Percentiles rank a stretch among this genome's conserved stretches.
phyloP scores from a whole-genome alignment of 2,888 invertebrate species.

The Petrolisthes manimaculis region DNA sequence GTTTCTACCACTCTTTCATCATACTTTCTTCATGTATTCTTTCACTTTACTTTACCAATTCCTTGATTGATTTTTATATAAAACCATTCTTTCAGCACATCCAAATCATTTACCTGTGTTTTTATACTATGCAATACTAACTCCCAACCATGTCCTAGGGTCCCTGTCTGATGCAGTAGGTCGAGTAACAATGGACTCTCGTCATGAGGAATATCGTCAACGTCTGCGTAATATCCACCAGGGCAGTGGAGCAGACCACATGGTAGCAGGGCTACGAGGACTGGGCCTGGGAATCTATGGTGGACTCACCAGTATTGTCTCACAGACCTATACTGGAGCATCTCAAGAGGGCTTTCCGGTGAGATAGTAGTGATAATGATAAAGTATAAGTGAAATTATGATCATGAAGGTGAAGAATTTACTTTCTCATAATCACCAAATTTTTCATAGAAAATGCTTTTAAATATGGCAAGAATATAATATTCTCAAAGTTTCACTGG shows the following conservation, averaged over 20 bases:
- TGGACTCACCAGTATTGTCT: conserved; percentile 87
- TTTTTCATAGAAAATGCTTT: conserved; percentile 11
- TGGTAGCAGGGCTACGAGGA: conserved; percentile 93
- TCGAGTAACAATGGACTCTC: conserved; percentile 88
- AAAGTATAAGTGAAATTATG: too few species aligned
- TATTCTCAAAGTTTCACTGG: too few species aligned
- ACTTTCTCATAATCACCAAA: background rate
- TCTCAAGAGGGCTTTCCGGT: conserved; percentile 85
- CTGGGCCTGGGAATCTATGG: conserved; percentile 93
- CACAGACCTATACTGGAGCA: conserved; percentile 92
- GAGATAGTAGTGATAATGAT: conserved; percentile 53
- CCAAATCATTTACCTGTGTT: too few species aligned
- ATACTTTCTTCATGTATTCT: too few species aligned
- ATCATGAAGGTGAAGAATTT: too few species aligned
- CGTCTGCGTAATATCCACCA: conserved; percentile 75
- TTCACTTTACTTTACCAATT: too few species aligned
- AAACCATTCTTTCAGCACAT: too few species aligned
- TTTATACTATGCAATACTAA: too few species aligned
- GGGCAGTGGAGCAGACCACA: conserved; percentile 78
- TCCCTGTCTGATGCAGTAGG: conserved; percentile 92
- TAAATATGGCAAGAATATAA: too few species aligned
- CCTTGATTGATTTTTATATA: too few species aligned
- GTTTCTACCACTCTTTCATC: too few species aligned
- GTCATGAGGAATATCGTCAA: conserved; percentile 88
- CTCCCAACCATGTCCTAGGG: conserved; percentile 72